Conservation (phyloP, 2,888 invertebrate genomes). For the Phengaris alcon region DNA sequence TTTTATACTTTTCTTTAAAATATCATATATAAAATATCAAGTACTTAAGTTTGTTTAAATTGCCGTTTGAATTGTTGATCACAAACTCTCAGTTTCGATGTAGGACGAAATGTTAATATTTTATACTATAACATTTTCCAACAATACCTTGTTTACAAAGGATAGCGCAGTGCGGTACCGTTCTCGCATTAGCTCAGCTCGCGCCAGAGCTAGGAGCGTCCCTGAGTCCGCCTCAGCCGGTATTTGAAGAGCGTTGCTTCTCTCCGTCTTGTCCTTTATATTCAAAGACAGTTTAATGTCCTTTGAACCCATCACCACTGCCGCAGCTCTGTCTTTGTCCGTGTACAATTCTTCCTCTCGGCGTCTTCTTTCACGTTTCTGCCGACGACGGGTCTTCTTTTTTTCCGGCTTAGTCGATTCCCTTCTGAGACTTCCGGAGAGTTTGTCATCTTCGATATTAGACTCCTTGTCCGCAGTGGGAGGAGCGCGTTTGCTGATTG, state of each 20-base stretch:
- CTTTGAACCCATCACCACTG: constrained; percentile 90
- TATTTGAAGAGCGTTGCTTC: constrained; percentile 84
- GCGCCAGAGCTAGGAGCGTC: constrained; percentile 86
- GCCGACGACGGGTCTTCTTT: constrained; percentile 57
- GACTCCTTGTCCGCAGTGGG: constrained; percentile 56
- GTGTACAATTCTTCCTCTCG: constrained; percentile 89
- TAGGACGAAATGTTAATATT: not conserved
- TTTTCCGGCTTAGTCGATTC: constrained; percentile 61
- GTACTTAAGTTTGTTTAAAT: too few species aligned
- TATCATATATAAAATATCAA: too few species aligned
- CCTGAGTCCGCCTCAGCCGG: constrained; percentile 89
- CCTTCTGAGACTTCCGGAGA: constrained; percentile 57
- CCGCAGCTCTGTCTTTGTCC: constrained; percentile 94
- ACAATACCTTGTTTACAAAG: constrained; percentile 87
- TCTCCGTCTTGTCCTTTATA: constrained; percentile 88
- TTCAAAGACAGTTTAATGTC: constrained; percentile 92
- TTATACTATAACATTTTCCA: not conserved
- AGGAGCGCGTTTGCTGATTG: constrained; percentile 68
- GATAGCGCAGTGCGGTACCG: constrained; percentile 85
- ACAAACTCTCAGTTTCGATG: not conserved
- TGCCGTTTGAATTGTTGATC: not conserved
- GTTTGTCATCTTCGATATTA: constrained; percentile 54
- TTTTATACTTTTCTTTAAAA: too few species aligned
- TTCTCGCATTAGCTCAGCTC: constrained; percentile 87
- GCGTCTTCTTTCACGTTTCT: constrained; percentile 61